These are phyloP conservation scores for Chymomyza costata DNA, from an alignment of 1,140 invertebrate genomes.

Conservation along the genomic window DNA sequence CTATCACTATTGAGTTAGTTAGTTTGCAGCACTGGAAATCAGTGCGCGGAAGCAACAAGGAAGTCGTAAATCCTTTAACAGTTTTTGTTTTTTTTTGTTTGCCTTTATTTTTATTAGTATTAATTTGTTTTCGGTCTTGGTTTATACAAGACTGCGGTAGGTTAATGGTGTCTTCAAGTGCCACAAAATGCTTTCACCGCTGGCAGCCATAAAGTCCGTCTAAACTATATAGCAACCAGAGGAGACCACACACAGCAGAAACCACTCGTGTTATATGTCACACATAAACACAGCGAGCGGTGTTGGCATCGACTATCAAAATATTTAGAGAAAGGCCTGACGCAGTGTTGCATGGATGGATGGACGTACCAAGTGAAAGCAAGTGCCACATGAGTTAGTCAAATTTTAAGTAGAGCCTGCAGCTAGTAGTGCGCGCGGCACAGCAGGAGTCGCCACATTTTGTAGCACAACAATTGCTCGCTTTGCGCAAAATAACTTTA, in stretches of 20 bases:
- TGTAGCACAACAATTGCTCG: not conserved
- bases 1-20: constrained; percentile 35
- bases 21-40: constrained; percentile 20
- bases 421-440: constrained; percentile 9
- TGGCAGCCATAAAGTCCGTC: constrained; percentile 20
- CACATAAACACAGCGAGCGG: constrained; percentile 40
- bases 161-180: constrained; percentile 62
- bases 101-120: constrained; percentile 47
- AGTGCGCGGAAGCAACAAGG: constrained; percentile 53
- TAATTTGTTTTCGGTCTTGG: constrained; percentile 47
- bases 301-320: constrained; percentile 44
- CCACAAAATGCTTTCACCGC: constrained; percentile 50
- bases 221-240: too few relatives aligned
- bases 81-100: too few relatives aligned
- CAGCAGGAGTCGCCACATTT: constrained; percentile 56
- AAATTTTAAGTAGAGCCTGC: constrained; percentile 56
- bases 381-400: constrained; percentile 39
- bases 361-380: constrained; percentile 46
- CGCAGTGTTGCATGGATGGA: too few relatives aligned
- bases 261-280: constrained; percentile 51
- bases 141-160: constrained; percentile 69
- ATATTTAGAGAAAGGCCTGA: constrained; percentile 64
- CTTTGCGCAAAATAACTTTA: not conserved
- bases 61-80: constrained; percentile 68
- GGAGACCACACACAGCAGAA: constrained; percentile 52